Base-by-base conservation (phyloP, 2,797 vertebrate genomes). In the Acridotheres tristis region DNA sequence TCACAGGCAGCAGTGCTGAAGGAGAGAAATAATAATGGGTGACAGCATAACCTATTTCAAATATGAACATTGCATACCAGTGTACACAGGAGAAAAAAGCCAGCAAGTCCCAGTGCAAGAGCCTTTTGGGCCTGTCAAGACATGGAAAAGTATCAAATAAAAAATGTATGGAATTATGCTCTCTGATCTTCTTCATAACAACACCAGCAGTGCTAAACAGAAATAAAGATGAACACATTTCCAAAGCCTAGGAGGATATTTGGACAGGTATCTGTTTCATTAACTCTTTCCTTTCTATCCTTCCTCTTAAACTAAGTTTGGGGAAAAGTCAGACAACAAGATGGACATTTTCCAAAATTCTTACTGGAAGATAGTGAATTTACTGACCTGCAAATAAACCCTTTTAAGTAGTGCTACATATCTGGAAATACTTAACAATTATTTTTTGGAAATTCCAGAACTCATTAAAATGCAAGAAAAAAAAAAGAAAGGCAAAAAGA, bases 401-500 rank as follows among this genome's bases (percentile, higher is more conserved):
- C 34, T 20, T 79, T 58, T 42, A 89, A 54, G 5, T 22, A 75
- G 7, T 5, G 55, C 8, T 30, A 32, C 22, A 40, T 40, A 16
- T 18, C 75, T 38, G 3, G 17, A 73, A 26, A 61, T 17, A 38
- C 27, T 36, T n/a, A 32, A 29, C 8, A 0, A 42, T 40, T 63
- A 25, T 34, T 72, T 67, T 47, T 0, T 2, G 6, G 34, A 26
- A 5, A 66, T 54, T 48, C 19, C 18, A 34, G 45, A 73, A 50
- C 5, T 40, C 11, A 10, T 47, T 67, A 59, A 34, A 91, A 76
- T 5, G 54, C 2, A 13, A 4, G 1, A 13, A 29, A 16, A 6
- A n/a, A 34, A 21, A 4, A 11, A 20, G 1, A 2, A 16, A 16
- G n/a, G 20, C 3, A 43, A 14, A 42, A 5, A 12, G 8, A 7